Percentiles rank a stretch among this genome's conserved stretches.
Conservation (phyloP, 2,113 vertebrate genomes). For the Hydropotes inermis region DNA sequence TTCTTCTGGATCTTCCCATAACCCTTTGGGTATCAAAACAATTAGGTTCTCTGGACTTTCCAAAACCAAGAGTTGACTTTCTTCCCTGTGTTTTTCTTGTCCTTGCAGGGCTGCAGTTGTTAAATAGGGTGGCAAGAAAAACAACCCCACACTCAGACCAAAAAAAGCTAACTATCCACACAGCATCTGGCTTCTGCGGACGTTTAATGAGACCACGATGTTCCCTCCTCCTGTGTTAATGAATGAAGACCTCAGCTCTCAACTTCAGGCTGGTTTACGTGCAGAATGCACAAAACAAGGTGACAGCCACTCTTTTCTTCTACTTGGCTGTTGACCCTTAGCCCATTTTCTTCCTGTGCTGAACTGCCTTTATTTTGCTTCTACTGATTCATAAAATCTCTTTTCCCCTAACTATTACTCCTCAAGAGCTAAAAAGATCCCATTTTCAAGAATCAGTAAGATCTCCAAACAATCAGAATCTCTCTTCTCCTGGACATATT, state of each 20-base stretch:
- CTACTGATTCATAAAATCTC: neutral
- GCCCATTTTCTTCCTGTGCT: neutral
- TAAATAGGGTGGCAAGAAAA: neutral
- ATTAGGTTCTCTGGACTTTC: constrained; percentile 46
- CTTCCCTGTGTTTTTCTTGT: neutral
- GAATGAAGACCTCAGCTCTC: neutral
- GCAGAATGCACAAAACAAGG: neutral
- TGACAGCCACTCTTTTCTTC: neutral
- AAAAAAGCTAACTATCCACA: neutral
- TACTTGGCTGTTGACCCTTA: neutral
- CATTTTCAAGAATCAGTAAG: neutral
- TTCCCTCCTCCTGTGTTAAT: neutral
- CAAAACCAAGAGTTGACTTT: neutral
- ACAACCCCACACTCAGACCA: neutral
- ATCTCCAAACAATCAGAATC: neutral
- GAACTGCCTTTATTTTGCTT: neutral
- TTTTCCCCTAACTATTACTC: neutral
- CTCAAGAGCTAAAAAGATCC: neutral
- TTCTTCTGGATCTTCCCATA: constrained; percentile 39
- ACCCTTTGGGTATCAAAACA: constrained; percentile 34
- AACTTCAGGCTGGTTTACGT: neutral
- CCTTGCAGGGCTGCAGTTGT: neutral
- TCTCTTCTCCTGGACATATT: neutral
- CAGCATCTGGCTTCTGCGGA: neutral
- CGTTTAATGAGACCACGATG: neutral